phyloP scores from a whole-genome alignment of 2,888 invertebrate species.

The Hymenopus coronatus region DNA sequence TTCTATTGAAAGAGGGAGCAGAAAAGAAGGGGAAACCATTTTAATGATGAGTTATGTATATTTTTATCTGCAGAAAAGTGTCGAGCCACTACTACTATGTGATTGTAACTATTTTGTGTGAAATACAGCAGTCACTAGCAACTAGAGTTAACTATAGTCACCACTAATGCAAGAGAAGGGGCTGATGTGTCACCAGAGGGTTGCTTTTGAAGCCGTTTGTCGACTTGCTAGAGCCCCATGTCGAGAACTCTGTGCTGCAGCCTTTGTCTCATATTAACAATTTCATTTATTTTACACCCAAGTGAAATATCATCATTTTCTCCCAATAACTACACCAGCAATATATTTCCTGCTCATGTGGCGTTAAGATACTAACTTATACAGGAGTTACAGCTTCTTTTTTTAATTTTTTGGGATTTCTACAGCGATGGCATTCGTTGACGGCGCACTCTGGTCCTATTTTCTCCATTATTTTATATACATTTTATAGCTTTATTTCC shows the following conservation, averaged over 20 bases:
- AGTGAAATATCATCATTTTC: no score
- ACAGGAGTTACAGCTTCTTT: no score
- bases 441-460: no score
- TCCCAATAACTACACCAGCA: no score
- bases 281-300: no score
- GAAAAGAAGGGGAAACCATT: neutral
- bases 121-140: neutral
- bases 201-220: neutral
- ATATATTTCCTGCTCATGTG: no score
- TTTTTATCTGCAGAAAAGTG: neutral
- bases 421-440: no score
- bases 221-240: neutral
- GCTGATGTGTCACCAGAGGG: neutral
- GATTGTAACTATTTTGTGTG: neutral
- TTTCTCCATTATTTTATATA: no score
- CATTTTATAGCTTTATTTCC: no score
- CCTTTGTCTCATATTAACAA: no score
- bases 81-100: neutral
- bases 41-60: neutral
- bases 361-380: no score
- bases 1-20: neutral
- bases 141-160: neutral
- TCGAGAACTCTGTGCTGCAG: neutral
- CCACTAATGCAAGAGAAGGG: neutral
- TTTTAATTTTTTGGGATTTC: no score